These are phyloP conservation scores for Octodonta nipae DNA, from an alignment of 2,888 invertebrate species.

Conservation along the genomic window DNA sequence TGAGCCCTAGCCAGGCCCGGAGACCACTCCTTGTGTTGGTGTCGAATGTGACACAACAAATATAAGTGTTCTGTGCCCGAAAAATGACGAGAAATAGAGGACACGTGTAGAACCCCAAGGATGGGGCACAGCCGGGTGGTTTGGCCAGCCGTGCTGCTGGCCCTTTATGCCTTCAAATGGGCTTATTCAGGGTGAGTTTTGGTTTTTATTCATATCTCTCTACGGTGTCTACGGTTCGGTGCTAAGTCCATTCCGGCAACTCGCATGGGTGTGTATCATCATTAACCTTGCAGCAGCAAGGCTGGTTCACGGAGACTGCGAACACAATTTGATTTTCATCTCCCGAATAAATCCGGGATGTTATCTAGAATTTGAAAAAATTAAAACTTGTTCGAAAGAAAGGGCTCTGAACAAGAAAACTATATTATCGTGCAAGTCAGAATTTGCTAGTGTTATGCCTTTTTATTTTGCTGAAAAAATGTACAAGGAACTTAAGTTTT, in stretches of 20 bases:
- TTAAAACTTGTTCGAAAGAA: too few species aligned
- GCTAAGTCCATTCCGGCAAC: too few species aligned
- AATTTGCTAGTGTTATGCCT: too few species aligned
- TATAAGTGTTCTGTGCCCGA: slow-evolving; percentile 31
- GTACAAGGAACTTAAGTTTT: too few species aligned
- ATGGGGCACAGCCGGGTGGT: slow-evolving; percentile 41
- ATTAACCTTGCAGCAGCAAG: slow-evolving; percentile 6
- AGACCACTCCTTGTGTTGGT: slow-evolving; percentile 36
- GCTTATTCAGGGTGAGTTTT: slow-evolving; percentile 40
- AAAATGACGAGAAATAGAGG: slow-evolving; percentile 26
- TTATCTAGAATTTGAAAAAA: too few species aligned
- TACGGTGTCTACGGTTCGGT: not conserved
- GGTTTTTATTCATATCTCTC: slow-evolving; percentile 4
- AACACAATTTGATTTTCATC: too few species aligned
- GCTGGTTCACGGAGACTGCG: too few species aligned
- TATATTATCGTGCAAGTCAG: too few species aligned
- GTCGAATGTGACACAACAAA: slow-evolving; percentile 32
- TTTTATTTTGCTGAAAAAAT: too few species aligned
- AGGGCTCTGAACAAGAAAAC: too few species aligned
- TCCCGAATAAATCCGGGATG: too few species aligned
- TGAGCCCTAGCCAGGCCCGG: slow-evolving; percentile 30
- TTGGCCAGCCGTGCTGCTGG: slow-evolving; percentile 40
- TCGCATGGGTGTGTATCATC: slow-evolving; percentile 14
- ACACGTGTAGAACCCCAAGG: slow-evolving; percentile 38
- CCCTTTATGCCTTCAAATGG: slow-evolving; percentile 38